Evolutionary conservation across 1,140 invertebrate genomes (phyloP), one percentile per base, ranked within the genome.

Genomic region (Leptinotarsa lineolata): DNA sequence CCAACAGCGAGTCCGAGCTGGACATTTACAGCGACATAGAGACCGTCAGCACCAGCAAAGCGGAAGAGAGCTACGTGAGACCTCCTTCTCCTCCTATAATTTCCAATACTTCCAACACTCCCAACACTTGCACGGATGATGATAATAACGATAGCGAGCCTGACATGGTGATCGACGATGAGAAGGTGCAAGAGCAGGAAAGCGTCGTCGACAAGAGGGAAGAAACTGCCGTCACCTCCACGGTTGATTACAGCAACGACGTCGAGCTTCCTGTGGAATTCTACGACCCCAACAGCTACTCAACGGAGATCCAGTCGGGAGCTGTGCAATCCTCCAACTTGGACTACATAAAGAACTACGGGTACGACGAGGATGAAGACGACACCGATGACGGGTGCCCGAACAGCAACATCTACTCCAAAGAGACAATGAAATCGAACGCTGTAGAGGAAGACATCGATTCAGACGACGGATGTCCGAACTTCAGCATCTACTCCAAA

Each of bases 401-500:
- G n/a, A 76, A 77, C n/a, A 58, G 39, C 15, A 72, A 73, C 46
- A 70, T 70, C 18, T 74, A 61, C 72, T 75, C 70, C 59, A 75
- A 72, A 18, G 60, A 76, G 72, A 70, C 72, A 13, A 73, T 78
- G 12, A 69, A 78, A 68, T 70, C 75, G n/a, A 73, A 75, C 22
- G 58, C 75, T 73, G 30, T 70, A n/a, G 72, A 74, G 39, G 88
- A 88, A 70, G 88, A 89, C 48, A 87, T 88, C 2, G 88, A 89
- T 60, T 89, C 88, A 2, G 89, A 91, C 77, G 90, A 91, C 1
- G 92, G 92, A 73, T 94, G 92, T 86, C 93, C 93, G 4, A 94
- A 94, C 81, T 94, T 93, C 81, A 92, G 91, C 4, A 92, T 94
- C 70, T 94, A 94, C 83, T 94, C 93, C 0, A 90, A 91, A 4